Conservation (phyloP, 2,797 vertebrate species). For the Micromesistius poutassou region DNA sequence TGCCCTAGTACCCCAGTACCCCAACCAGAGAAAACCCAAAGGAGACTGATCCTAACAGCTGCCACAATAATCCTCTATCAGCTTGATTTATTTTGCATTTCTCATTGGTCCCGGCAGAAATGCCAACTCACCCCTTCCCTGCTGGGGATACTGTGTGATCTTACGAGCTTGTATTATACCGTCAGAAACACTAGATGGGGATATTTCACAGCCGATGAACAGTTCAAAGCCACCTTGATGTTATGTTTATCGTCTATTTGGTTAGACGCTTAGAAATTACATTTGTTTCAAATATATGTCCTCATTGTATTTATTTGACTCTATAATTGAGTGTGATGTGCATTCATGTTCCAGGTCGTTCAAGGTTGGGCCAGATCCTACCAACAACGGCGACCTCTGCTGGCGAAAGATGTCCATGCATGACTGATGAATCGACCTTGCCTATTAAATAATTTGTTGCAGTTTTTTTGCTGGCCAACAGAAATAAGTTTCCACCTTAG, state of each 20-base stretch:
- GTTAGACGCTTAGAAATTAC: background rate
- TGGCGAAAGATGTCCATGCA: constrained; percentile 77
- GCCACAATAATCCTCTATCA: background rate
- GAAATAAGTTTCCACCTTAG: background rate
- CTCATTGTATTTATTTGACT: background rate
- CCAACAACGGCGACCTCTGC: constrained; percentile 77
- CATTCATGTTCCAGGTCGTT: constrained; percentile 71
- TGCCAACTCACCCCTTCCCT: background rate
- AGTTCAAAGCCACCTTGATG: background rate
- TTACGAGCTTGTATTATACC: background rate
- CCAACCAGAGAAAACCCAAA: background rate
- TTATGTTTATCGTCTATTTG: background rate
- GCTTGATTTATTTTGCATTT: background rate
- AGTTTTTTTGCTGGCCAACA: background rate
- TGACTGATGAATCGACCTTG: constrained; percentile 44
- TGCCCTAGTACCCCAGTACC: too few relatives aligned
- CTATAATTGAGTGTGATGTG: background rate
- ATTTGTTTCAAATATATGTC: background rate
- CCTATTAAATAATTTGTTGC: background rate
- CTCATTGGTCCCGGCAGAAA: background rate
- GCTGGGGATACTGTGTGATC: background rate
- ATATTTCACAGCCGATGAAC: background rate
- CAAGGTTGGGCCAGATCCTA: constrained; percentile 80
- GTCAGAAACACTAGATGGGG: background rate
- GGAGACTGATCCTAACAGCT: background rate